phyloP scores from a whole-genome alignment of 1,140 invertebrate species.

The Elysia chlorotica region DNA sequence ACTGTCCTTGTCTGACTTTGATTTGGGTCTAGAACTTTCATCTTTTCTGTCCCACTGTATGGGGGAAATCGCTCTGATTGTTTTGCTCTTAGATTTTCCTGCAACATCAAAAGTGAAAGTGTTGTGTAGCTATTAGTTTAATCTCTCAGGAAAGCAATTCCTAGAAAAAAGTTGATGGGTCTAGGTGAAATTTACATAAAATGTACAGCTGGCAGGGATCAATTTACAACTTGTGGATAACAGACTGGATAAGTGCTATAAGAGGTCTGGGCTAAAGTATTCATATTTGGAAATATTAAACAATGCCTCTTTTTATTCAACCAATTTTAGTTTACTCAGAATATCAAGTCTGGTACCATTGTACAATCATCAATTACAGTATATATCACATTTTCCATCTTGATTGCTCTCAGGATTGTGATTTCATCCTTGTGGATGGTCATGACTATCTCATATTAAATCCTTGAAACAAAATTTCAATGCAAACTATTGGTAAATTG shows the following conservation, averaged over 20 bases:
- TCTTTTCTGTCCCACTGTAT: constrained; percentile 54
- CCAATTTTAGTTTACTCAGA: no score
- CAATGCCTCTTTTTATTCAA: neutral
- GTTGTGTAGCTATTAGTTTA: neutral
- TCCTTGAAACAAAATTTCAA: neutral
- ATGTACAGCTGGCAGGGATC: neutral
- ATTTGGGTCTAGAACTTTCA: constrained; percentile 35
- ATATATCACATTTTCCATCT: no score
- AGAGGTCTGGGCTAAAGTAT: neutral
- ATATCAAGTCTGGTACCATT: no score
- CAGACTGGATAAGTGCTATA: no score
- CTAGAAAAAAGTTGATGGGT: neutral
- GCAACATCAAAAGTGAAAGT: constrained; percentile 25
- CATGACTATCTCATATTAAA: neutral
- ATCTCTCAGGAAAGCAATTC: neutral
- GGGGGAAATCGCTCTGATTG: constrained; percentile 52
- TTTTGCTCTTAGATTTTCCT: constrained; percentile 31
- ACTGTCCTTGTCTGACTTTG: constrained; percentile 24
- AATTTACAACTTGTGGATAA: neutral
- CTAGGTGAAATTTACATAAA: neutral
- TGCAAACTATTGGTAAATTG: neutral
- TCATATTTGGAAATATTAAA: neutral
- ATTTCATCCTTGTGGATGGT: neutral
- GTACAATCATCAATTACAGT: no score
- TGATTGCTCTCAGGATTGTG: no score